Evolutionary conservation across 2,797 vertebrate genomes (phyloP).

Genomic region (Sciurus vulgaris): DNA sequence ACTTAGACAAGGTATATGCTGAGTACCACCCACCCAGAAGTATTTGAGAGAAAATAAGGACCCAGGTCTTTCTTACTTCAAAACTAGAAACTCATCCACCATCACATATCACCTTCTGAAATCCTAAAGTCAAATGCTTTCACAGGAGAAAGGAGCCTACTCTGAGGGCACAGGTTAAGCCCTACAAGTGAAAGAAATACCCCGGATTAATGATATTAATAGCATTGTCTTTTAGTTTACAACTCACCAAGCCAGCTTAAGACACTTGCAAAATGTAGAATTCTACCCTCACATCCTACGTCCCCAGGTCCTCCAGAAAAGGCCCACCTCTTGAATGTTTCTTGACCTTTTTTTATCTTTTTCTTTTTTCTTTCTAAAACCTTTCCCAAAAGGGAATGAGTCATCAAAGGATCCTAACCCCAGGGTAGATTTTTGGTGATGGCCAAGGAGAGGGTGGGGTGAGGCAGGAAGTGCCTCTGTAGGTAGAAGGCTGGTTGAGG

Average conservation of each 20-base stretch:
- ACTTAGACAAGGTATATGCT: not conserved
- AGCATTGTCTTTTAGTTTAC: slow-evolving; percentile 12
- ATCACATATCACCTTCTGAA: not conserved
- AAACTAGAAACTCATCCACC: not conserved
- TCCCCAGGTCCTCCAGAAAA: not conserved
- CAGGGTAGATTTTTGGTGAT: not conserved
- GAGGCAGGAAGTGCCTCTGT: not conserved
- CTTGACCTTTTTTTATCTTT: not conserved
- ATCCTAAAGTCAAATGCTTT: not conserved
- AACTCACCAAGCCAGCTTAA: not conserved
- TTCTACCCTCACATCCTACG: not conserved
- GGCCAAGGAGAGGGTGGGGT: not conserved
- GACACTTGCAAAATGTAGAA: not conserved
- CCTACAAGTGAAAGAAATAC: not conserved
- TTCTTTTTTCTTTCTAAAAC: not conserved
- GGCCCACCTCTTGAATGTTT: not conserved
- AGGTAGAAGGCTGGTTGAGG: not conserved
- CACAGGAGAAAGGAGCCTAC: not conserved
- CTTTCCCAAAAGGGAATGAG: not conserved
- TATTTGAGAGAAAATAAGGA: not conserved
- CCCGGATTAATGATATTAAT: not conserved
- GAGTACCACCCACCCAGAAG: not conserved
- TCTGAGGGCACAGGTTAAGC: not conserved
- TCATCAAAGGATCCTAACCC: not conserved
- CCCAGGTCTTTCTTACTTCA: not conserved